These are phyloP conservation scores for Euwallacea fornicatus DNA, from an alignment of 1,140 invertebrate genomes.

Conservation along the genomic window DNA sequence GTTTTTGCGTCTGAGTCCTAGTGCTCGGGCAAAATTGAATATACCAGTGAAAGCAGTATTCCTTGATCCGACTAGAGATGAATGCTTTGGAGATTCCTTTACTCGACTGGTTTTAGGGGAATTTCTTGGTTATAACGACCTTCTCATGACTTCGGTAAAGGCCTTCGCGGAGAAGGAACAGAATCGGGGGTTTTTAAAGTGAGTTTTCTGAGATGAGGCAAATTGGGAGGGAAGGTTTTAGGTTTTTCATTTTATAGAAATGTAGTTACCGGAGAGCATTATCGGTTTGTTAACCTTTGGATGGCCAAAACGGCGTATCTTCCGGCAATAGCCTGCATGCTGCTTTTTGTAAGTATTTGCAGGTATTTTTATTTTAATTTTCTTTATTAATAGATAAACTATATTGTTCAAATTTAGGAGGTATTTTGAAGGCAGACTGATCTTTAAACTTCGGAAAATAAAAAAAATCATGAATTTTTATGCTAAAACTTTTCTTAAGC, in stretches of 20 bases:
- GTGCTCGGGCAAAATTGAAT: slow-evolving; percentile 79
- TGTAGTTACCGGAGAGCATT: slow-evolving; percentile 98
- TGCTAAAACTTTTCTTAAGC: too few relatives aligned
- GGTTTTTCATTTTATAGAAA: slow-evolving; percentile 66
- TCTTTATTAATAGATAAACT: not conserved
- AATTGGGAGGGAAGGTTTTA: not conserved
- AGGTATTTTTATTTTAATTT: not conserved
- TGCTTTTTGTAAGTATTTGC: slow-evolving; percentile 91
- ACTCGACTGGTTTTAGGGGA: slow-evolving; percentile 88
- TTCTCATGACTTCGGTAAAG: slow-evolving; percentile 96
- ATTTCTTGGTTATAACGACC: slow-evolving; percentile 94
- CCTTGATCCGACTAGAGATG: slow-evolving; percentile 83
- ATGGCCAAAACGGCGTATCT: slow-evolving; percentile 91
- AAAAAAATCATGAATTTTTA: too few relatives aligned
- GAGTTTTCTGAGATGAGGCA: slow-evolving; percentile 25
- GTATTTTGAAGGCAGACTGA: too few relatives aligned
- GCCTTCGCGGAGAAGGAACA: slow-evolving; percentile 93
- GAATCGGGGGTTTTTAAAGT: slow-evolving; percentile 92
- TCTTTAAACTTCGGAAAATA: too few relatives aligned
- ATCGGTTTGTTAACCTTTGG: slow-evolving; percentile 97
- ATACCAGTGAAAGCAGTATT: slow-evolving; percentile 93
- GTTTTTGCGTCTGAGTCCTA: slow-evolving; percentile 85
- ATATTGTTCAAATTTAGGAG: not conserved
- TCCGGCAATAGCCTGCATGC: slow-evolving; percentile 94
- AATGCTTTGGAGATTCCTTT: slow-evolving; percentile 92